Conservation (phyloP, 2,797 vertebrate species). For the Muraenolepis orangiensis region DNA sequence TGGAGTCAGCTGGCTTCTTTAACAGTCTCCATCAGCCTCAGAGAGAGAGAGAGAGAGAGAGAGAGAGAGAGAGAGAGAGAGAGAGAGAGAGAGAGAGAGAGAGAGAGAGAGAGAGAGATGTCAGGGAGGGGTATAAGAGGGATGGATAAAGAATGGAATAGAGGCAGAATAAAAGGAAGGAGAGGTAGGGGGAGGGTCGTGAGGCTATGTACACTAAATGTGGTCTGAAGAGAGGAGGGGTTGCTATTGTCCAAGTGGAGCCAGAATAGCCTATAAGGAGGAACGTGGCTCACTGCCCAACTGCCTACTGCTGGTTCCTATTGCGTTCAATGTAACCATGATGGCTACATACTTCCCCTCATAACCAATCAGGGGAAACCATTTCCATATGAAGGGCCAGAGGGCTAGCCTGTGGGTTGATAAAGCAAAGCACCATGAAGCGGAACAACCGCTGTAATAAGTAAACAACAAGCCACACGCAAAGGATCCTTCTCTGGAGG, state of each 20-base stretch:
- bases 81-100: neutral
- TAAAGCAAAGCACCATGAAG: neutral
- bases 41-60: constrained; percentile 6
- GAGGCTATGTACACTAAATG: neutral
- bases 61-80: neutral
- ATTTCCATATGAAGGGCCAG: neutral
- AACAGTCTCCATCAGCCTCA: constrained; percentile 36
- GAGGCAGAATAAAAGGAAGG: neutral
- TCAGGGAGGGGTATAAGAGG: neutral
- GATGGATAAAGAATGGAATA: neutral
- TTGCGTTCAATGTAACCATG: neutral
- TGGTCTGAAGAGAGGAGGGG: neutral
- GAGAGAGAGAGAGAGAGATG: constrained; percentile 5
- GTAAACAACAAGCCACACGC: neutral
- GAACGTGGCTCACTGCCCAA: neutral
- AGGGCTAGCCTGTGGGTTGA: neutral
- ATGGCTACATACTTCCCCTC: neutral
- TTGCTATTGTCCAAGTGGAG: neutral
- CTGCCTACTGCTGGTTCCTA: neutral
- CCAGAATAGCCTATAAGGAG: neutral
- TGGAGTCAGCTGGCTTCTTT: constrained; percentile 40
- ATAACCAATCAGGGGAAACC: neutral
- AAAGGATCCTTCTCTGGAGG: neutral
- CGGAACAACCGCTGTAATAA: neutral
- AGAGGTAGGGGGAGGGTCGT: neutral